A percentile compares a stretch with the other conserved stretches of the same genome.
These are phyloP conservation scores for Syngnathus scovelli DNA, from an alignment of 2,113 vertebrate species.

Conservation along the genomic window DNA sequence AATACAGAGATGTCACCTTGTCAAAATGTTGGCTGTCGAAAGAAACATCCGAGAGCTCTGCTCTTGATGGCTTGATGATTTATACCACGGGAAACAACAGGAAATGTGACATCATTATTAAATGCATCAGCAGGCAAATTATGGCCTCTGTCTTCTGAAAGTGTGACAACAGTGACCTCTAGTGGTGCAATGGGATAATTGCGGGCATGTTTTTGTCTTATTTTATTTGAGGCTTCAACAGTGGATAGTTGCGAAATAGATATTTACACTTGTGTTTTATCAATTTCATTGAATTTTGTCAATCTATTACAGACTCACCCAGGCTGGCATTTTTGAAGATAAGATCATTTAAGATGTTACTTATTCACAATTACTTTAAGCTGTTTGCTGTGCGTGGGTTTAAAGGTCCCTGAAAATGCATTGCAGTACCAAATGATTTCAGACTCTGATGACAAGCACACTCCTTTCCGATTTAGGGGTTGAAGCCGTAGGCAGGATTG, in stretches of 20 bases:
- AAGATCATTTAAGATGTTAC: background rate
- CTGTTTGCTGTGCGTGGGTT: background rate
- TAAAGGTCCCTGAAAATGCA: background rate
- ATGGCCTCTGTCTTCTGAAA: background rate
- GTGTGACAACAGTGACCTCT: background rate
- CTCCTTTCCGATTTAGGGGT: background rate
- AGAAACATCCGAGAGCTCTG: background rate
- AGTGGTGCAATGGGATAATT: background rate
- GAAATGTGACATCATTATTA: background rate
- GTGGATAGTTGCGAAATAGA: no score
- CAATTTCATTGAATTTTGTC: no score
- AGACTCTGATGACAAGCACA: background rate
- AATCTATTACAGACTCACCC: no score
- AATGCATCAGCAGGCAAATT: background rate
- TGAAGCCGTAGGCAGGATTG: conserved; percentile 36
- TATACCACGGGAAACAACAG: background rate
- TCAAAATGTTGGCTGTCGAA: background rate
- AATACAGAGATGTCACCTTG: background rate
- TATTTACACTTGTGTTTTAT: no score
- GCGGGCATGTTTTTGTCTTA: no score
- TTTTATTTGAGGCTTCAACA: no score
- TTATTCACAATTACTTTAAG: background rate
- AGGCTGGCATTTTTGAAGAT: background rate
- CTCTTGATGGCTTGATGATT: background rate
- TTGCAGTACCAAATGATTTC: background rate